Percentiles rank a stretch among this genome's conserved stretches.
Conservation (phyloP, 2,797 vertebrate genomes). For the Melanotaenia maccullochi region DNA sequence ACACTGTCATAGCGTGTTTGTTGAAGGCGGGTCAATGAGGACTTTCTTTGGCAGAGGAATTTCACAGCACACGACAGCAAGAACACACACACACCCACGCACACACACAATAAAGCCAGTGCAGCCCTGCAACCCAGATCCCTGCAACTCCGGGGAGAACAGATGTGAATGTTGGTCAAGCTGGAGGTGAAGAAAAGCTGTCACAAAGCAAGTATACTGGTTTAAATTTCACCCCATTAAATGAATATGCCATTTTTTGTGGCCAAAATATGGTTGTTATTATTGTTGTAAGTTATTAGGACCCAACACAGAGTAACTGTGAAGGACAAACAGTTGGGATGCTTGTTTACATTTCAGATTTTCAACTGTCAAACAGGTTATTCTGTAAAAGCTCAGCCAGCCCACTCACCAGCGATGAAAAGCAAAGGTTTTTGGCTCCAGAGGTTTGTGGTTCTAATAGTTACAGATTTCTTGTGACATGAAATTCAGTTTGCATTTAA, state of each 20-base stretch:
- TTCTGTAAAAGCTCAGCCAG: not conserved
- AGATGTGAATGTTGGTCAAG: constrained; percentile 43
- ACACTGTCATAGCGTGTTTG: constrained; percentile 83
- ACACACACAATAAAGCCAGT: constrained; percentile 19
- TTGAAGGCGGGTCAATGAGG: constrained; percentile 79
- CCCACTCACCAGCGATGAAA: not conserved
- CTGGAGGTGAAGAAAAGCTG: constrained; percentile 25
- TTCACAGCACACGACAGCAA: constrained; percentile 76
- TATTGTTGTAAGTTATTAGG: not conserved
- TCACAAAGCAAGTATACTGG: constrained; percentile 9
- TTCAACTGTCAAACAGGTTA: constrained; percentile 27
- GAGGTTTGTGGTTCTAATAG: not conserved
- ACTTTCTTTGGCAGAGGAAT: constrained; percentile 83
- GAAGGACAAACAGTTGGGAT: constrained; percentile 21
- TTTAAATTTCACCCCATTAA: constrained; percentile 14
- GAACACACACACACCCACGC: not conserved
- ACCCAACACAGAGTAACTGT: constrained; percentile 1
- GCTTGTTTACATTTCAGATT: constrained; percentile 29
- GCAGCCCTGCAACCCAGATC: constrained; percentile 26
- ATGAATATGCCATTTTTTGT: constrained; percentile 11
- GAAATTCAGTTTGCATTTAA: not conserved
- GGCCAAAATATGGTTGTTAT: not conserved
- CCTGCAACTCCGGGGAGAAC: constrained; percentile 42
- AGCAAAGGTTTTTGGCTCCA: not conserved
- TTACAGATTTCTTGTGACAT: not conserved